Evolutionary conservation across 2,797 vertebrate species (phyloP).

Genomic region (Microcaecilia unicolor): DNA sequence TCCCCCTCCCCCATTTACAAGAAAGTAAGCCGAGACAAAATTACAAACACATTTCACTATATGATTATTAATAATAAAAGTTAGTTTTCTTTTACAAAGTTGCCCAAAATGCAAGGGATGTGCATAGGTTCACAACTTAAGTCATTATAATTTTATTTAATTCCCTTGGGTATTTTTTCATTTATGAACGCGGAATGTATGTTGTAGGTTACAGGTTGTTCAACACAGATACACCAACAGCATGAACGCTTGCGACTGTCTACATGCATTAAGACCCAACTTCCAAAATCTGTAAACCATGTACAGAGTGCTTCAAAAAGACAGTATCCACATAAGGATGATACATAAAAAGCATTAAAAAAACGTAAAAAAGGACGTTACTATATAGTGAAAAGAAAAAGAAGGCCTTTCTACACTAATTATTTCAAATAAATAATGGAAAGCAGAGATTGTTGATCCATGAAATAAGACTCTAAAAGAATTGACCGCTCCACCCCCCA

Average conservation of each 20-base stretch:
- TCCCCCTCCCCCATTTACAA: conserved; percentile 69
- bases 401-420: conserved; percentile 62
- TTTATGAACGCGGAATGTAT: conserved; percentile 90
- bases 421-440: conserved; percentile 72
- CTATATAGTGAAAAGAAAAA: conserved; percentile 40
- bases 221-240: conserved; percentile 83
- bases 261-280: conserved; percentile 96
- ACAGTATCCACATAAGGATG: conserved; percentile 81
- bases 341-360: conserved; percentile 60
- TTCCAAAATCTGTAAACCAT: conserved; percentile 85
- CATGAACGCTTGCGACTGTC: conserved; percentile 90
- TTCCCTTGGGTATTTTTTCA: conserved; percentile 69
- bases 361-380: no score
- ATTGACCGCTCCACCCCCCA: conserved; percentile 66
- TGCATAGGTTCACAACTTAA: conserved; percentile 84
- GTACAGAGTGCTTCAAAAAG: conserved; percentile 89
- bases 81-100: conserved; percentile 80
- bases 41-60: conserved; percentile 95
- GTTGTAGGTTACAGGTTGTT: conserved; percentile 74
- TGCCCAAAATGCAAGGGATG: conserved; percentile 86
- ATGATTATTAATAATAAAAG: conserved; percentile 91
- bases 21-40: conserved; percentile 82
- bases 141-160: conserved; percentile 64
- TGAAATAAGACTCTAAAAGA: conserved; percentile 67
- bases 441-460: conserved; percentile 61